Base-by-base conservation (phyloP, 2,113 vertebrate species). In the Tachycineta bicolor region DNA sequence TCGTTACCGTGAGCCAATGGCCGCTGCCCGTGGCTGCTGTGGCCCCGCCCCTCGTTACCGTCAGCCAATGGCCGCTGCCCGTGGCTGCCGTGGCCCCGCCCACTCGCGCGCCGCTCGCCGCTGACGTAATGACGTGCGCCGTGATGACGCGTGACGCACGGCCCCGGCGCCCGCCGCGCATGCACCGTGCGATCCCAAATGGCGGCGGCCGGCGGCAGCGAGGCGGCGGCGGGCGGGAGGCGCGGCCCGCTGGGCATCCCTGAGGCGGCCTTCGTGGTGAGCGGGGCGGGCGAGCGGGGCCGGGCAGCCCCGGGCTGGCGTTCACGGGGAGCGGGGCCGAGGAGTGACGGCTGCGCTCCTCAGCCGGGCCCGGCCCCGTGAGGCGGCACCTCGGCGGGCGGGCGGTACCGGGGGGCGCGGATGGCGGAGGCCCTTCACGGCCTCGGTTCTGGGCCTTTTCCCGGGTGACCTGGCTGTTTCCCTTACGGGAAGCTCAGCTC, bases 181-280 rank as follows among this genome's bases (percentile, higher is more conserved):
- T 75, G 97, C 50, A 58, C 34, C 6, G 23, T 67, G 33, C 3
- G 50, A 71, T 94, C 73, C 85, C 91, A 98, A 97, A 99, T 99
- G 99, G 99, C 99, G 97, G 96, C 98, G 78, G 83, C 88, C 65
- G 64, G 29, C 26, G 74, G 97, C 92, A 97, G 97, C 97, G 98
- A 98, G 93, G 97, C 92, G 50, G 97, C 93, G 34, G 50, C 70
- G 47, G 98, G 97, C 52, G 97, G 97, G 44, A 98, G 98, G 97
- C 98, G 98, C 74, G 98, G 98, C 74, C 99, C 99, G 44, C 98
- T 99, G 39, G 99, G 99, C 13, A 99, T 99, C 88, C 99, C 99
- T 3, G 99, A 99, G 94, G 99, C 99, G 0, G 97, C 99, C 47
- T 99, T 99, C 93, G 98, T 99, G 98, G 99, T 99, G 97, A 97